Percentiles rank a stretch among this genome's conserved stretches.
phyloP scores from a whole-genome alignment of 2,888 invertebrate genomes.

The Nesidiocoris tenuis region DNA sequence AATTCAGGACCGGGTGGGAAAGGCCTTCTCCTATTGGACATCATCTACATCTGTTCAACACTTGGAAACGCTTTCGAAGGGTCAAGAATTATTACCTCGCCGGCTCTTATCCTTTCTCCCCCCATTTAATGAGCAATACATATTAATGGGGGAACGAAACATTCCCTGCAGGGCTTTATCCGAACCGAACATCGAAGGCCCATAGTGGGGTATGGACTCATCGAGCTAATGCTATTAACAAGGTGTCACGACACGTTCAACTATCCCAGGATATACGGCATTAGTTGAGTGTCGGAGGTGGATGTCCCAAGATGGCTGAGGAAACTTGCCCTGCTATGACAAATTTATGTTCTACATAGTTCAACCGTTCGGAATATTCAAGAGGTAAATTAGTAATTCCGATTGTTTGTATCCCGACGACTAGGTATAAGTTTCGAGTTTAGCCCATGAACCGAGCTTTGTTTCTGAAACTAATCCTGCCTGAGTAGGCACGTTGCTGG shows the following conservation, averaged over 20 bases:
- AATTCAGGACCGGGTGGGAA: background rate
- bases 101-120: background rate
- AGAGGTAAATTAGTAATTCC: no score
- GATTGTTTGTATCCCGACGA: no score
- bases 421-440: no score
- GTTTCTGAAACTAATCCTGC: no score
- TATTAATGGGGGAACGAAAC: slow-evolving; percentile 36
- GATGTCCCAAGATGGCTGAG: slow-evolving; percentile 16
- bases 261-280: slow-evolving; percentile 31
- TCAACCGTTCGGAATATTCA: background rate
- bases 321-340: background rate
- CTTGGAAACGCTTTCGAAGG: slow-evolving; percentile 32
- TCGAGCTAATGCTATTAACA: slow-evolving; percentile 39
- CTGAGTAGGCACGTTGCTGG: no score
- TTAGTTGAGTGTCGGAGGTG: slow-evolving; percentile 23
- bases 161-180: background rate
- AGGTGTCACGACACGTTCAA: slow-evolving; percentile 32
- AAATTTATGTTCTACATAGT: background rate
- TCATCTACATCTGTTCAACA: slow-evolving; percentile 42
- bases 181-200: background rate
- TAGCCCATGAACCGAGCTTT: no score
- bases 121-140: slow-evolving; percentile 33
- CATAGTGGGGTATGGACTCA: slow-evolving; percentile 9
- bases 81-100: slow-evolving; percentile 39
- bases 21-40: slow-evolving; percentile 7